phyloP scores from a whole-genome alignment of 2,797 vertebrate species.

The Columba guinea region DNA sequence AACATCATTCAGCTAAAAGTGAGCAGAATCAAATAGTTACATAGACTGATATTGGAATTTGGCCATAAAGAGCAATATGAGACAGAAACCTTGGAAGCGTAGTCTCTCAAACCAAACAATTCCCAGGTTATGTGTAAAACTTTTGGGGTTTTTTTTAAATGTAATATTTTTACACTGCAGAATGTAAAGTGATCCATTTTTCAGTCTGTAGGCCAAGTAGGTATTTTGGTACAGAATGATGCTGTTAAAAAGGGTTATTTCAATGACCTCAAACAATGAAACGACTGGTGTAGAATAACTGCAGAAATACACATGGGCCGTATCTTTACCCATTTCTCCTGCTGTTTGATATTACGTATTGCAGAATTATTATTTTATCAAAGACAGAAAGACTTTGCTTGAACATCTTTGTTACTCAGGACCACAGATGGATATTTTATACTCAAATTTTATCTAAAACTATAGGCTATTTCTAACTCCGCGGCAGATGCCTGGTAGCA shows the following conservation, averaged over 20 bases:
- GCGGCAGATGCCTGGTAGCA: rapidly evolving
- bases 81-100: not conserved
- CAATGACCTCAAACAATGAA: not conserved
- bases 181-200: not conserved
- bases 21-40: not conserved
- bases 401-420: not conserved
- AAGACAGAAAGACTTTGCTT: not conserved
- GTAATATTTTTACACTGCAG: not conserved
- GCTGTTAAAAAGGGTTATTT: not conserved
- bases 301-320: not conserved
- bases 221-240: not conserved
- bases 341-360: not conserved
- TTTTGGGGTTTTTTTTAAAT: not conserved
- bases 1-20: not conserved
- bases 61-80: not conserved
- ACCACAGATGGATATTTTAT: not conserved
- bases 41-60: not conserved
- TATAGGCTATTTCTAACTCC: not conserved
- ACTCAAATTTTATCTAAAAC: not conserved
- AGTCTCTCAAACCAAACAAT: not conserved
- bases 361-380: not conserved
- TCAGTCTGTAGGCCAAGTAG: not conserved
- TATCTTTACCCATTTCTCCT: not conserved
- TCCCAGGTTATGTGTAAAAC: not conserved
- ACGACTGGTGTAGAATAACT: not conserved